Base-by-base conservation (phyloP, 1,140 invertebrate species). In the Caenorhabditis latens region DNA sequence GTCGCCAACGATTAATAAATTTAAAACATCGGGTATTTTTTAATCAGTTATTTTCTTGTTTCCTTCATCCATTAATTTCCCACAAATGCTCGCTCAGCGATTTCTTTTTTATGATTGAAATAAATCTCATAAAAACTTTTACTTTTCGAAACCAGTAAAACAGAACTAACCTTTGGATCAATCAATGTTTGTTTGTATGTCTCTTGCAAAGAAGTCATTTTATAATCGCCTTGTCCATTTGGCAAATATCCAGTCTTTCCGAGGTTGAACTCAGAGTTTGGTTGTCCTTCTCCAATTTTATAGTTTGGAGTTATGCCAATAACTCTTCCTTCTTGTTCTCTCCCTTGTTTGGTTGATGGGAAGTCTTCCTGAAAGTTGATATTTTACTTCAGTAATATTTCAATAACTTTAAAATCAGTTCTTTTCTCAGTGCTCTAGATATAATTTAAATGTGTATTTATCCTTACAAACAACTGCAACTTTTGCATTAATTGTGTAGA, bases 141-240 rank as follows among this genome's bases (percentile, higher is more conserved):
- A 32, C 32, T 32, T 2, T 9, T 65, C 7, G 63, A 57, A 83
- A 83, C 21, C 53, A 40, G 16, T 48, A 16, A 48, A 65, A 55
- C n/a, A 50, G 13, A 86, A 42, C 83, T 57, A 16, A 92, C 91
- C 86, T 91, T 91, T 13, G 91, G 91, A 87, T 92, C 91, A 57
- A 92, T 92, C 21, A 92, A 88, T 53, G 92, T 90, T 91, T 92
- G 90, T 46, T 89, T 89, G 79, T 92, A 93, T 48, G 88, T 85
- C 67, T 92, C 92, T 48, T 90, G 88, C 14, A 58, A 65, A 40
- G 87, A 83, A 83, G 90, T 89, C 50, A 92, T 89, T 53, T 90
- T 91, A 86, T 92, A 92, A 85, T 92, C 91, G 46, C 90, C 90
- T 83, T 89, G 88, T 14, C 85, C 87, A 42, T 67, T 86, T n/a